Conservation (phyloP, 2,113 vertebrate genomes). For the Anoura caudifer region DNA sequence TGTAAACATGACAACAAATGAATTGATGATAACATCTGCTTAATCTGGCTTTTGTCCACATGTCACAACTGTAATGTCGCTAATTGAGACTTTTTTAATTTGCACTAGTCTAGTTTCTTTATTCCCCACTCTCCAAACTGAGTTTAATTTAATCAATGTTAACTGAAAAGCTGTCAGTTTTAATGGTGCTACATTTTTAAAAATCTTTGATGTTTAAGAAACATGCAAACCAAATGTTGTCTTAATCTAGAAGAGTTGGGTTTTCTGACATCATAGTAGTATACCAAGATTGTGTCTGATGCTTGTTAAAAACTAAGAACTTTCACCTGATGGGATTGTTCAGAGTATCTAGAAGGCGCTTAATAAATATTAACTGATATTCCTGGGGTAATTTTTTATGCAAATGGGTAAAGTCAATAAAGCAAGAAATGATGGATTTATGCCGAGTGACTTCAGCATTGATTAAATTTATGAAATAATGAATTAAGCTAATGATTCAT, state of each 20-base stretch:
- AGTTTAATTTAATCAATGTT: slow-evolving; percentile 56
- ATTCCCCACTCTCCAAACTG: slow-evolving; percentile 40
- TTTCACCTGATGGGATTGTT: background rate
- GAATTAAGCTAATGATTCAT: background rate
- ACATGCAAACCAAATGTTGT: slow-evolving; percentile 25
- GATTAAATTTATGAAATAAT: slow-evolving; percentile 3
- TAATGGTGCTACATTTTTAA: background rate
- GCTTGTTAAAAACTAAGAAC: slow-evolving; percentile 52
- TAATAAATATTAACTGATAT: slow-evolving; percentile 32
- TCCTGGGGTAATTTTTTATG: background rate
- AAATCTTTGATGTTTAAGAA: slow-evolving; percentile 58
- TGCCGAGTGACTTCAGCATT: background rate
- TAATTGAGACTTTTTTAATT: slow-evolving; percentile 71
- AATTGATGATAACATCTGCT: slow-evolving; percentile 71
- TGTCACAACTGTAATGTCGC: slow-evolving; percentile 67
- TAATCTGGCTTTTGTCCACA: slow-evolving; percentile 72
- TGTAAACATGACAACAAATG: slow-evolving; percentile 68
- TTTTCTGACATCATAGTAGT: slow-evolving; percentile 30
- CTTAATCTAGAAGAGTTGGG: slow-evolving; percentile 29
- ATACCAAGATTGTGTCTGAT: background rate
- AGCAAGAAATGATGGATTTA: background rate
- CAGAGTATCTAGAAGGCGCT: background rate
- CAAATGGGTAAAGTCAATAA: slow-evolving; percentile 16
- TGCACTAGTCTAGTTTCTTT: slow-evolving; percentile 50
- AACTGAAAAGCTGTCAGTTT: slow-evolving; percentile 63